Evolutionary conservation across 2,797 vertebrate genomes (phyloP), one percentile per base, ranked within the genome.

Genomic region (Tapirus indicus): DNA sequence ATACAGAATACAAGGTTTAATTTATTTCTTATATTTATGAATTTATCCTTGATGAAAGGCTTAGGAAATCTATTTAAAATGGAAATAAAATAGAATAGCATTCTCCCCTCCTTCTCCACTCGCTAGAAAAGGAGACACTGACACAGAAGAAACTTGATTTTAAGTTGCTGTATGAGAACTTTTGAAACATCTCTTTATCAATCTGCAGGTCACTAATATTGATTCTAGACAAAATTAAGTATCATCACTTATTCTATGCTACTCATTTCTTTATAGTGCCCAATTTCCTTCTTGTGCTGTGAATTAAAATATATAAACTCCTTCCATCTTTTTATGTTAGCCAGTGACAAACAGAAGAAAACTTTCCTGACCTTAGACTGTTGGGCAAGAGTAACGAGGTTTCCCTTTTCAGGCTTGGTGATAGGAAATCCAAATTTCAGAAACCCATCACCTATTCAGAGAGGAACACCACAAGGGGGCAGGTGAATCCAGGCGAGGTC

Each of bases 381-480:
- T 11, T 87, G 58, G 44, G 41, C 44, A 71, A 74, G 27, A 62
- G 32, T 68, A 88, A 85, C 27, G 47, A 71, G 49, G 10, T 69
- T 86, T 95, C 71, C 88, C 14, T 69, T 92, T 56, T 89, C 44
- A 75, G 64, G 25, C 47, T 79, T n/a, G 69, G 44, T 77, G 88
- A 88, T 66, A 88, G 25, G 60, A 88, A 96, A 87, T 41, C 27
- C 60, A 95, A 96, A 95, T 95, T 94, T 91, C 79, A 97, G 60
- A 95, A 95, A 96, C 95, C 88, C 97, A 97, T 94, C 7, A 91
- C 92, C 52, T 86, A 83, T 91, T 88, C 64, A 21, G 77, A 95
- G 62, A 94, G 77, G 94, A 96, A 95, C 58, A 96, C 98, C 97
- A 98, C 97, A 97, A 98, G 98, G 96, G 98, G 98, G 98, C 98